Evolutionary conservation across 2,888 invertebrate genomes (phyloP), one percentile per base, ranked within the genome.

Genomic region (Euzetes globulus): DNA sequence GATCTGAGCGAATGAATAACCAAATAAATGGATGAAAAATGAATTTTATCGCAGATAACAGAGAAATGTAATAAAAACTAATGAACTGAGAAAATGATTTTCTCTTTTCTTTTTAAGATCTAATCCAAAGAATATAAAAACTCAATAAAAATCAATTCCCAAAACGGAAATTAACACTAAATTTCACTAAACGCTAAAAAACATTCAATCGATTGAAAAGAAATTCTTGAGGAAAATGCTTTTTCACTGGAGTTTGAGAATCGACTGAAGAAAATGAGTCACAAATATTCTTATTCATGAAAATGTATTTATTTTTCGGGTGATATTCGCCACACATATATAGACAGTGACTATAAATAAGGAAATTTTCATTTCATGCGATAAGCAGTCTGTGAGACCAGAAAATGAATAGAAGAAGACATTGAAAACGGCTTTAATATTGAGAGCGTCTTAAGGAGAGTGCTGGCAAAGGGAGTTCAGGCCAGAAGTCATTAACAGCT

Each of bases 131-230:
- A 19, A 3, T 52, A 52, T 52, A 52, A 52, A 52, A 52, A 52
- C 22, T n/a, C 22, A 58, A 27, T 58, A 58, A 58, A 58, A 58
- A 58, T 58, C 58, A 58, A 58, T 58, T 58, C 58, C 58, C 58
- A 25, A 58, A 58, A 58, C 58, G 58, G 58, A 58, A 58, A 58
- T 58, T 58, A 58, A 25, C 58, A 58, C 25, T 58, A 58, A 58
- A 58, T 25, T 58, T 41, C 41, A 41, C 41, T 41, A 41, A 41
- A 41, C 41, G 41, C 13, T 25, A 58, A 58, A 58, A 58, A 25
- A 58, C n/a, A n/a, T n/a, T 58, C 50, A 50, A 19, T 50, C n/a
- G 41, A 41, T 52, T 6, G n/a, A 19, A n/a, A 52, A n/a, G n/a
- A 52, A 52, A 52, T 3, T 13, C 52, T 52, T 6, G 13, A 4